Percentiles rank a stretch among this genome's conserved stretches.
Conservation (phyloP, 1,140 invertebrate genomes). For the Myzus persicae region DNA sequence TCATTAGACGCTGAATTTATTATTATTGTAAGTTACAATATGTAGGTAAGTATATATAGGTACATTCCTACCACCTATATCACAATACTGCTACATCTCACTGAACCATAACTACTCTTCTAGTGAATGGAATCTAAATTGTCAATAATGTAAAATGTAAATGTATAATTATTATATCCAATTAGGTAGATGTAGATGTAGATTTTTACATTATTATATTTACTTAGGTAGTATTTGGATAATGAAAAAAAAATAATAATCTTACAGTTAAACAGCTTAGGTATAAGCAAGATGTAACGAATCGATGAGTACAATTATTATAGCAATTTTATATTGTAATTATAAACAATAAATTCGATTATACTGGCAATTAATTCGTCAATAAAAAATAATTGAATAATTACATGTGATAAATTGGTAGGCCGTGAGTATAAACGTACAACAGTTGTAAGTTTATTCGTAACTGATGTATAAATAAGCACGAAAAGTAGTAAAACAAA, state of each 20-base stretch:
- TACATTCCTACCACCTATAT: background rate
- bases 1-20: background rate
- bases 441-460: background rate
- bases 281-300: background rate
- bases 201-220: background rate
- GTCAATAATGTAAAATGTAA: background rate
- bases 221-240: background rate
- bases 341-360: background rate
- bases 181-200: background rate
- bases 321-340: background rate
- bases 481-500: background rate
- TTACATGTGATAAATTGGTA: background rate
- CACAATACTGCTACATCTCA: slow-evolving; percentile 4
- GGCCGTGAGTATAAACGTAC: background rate
- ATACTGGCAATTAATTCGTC: background rate
- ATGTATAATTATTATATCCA: background rate
- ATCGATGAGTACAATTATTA: background rate
- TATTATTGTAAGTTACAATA: background rate
- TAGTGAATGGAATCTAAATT: background rate
- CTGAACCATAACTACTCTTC: slow-evolving; percentile 6
- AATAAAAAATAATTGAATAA: background rate
- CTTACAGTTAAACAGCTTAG: background rate
- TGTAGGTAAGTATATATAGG: background rate
- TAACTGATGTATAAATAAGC: background rate
- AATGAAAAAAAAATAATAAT: background rate